Evolutionary conservation across 2,888 invertebrate genomes (phyloP), one percentile per base, ranked within the genome.

Genomic region (Seira musarum): DNA sequence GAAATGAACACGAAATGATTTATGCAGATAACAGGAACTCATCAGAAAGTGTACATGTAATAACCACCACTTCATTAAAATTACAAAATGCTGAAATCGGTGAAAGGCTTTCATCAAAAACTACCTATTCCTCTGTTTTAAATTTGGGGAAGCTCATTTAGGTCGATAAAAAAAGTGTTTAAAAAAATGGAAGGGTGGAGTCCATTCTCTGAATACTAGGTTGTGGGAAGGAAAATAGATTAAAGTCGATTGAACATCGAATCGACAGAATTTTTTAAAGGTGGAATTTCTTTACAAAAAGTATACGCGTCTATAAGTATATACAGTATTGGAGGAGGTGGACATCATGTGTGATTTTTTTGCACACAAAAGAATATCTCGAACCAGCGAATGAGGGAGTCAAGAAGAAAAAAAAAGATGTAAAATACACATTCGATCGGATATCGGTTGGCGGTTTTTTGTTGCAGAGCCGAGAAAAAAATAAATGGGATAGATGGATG

Each of bases 191-290:
- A 57, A n/a, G 57, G 57, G 57, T n/a, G 57, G 57, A 57, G 57
- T 57, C 57, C 10, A 57, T 57, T 57, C 17, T n/a, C n/a, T 57
- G 57, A 57, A 10, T 40, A 40, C 40, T n/a, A n/a, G 40, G 40
- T 3, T 57, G n/a, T 17, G n/a, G n/a, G n/a, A 57, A 57, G n/a
- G 10, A 57, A 40, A 40, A 40, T 40, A 57, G 57, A 57, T 57
- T 57, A 57, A 57, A 57, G 57, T 57, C 57, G 57, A 57, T 57
- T 57, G 57, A 57, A 57, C 10, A 57, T 57, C 57, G 57, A 57
- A n/a, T n/a, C n/a, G n/a, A n/a, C 57, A 6, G 57, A n/a, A 40
- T 57, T 10, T 57, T 57, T 57, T 5, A 57, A 57, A 57, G 57
- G 17, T 13, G 57, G 57, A 57, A 57, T 57, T 8, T n/a, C n/a